Evolutionary conservation across 2,113 vertebrate genomes (phyloP), one percentile per base, ranked within the genome.

Genomic region (Canis aureus): DNA sequence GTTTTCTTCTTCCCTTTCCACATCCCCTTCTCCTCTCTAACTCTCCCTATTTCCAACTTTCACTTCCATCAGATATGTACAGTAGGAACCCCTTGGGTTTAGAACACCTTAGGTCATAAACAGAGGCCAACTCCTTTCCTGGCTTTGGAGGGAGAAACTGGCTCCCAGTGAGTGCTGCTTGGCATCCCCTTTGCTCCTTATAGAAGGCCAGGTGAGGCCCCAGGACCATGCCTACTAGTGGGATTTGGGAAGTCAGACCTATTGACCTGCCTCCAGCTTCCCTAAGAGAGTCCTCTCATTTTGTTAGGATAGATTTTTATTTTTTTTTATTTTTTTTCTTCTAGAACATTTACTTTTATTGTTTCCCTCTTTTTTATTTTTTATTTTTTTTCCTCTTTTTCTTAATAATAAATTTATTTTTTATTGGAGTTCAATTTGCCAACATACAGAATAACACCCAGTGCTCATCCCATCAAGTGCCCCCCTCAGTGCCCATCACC

Each of bases 291-390:
- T 64, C 11, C 60, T 89, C 49, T 94, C 35, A 85, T 51, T 89
- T 90, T 89, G 11, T 62, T 82, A 91, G 79, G 32, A 84, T 23
- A 87, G 43, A 55, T 49, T 79, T 96, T 91, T 67, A 87, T 43
- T 43, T 43, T 43, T 43, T 43, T 6, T 5, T 1, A 0, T 57
- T 57, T 57, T 57, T 57, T 57, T 57, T 19, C 43, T 43, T 43
- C 43, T 43, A 43, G 43, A 57, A 57, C 57, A 57, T 57, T 57
- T 57, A 57, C 43, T 43, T 43, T 43, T 43, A 43, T 43, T 43
- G 43, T 43, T 43, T 43, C 43, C 43, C 43, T 43, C 43, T 43
- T 43, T 43, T 43, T 43, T 43, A 43, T 43, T 43, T 43, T 43
- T 43, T 7, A 43, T 43, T 43, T 43, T 43, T 43, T 43, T 43